Percentiles rank a stretch among this genome's conserved stretches.
Conservation (phyloP, 2,797 vertebrate species). For the Eulemur coronatus region DNA sequence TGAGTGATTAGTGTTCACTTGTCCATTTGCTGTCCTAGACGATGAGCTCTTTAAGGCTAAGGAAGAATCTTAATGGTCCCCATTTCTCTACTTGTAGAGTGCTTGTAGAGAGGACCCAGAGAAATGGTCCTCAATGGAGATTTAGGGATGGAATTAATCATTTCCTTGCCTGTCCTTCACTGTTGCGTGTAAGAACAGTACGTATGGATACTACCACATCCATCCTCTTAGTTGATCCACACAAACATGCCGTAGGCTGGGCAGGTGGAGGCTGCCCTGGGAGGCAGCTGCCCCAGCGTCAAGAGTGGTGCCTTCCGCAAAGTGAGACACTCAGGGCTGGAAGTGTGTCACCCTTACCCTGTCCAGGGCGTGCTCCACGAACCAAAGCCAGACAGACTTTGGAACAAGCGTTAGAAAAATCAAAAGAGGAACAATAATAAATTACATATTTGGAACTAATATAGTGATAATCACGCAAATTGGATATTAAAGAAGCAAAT, state of each 20-base stretch:
- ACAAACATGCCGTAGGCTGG: neutral
- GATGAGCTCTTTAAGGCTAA: neutral
- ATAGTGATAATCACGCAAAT: constrained; percentile 45
- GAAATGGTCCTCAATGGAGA: neutral
- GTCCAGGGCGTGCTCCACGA: neutral
- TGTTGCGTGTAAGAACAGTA: neutral
- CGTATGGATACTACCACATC: neutral
- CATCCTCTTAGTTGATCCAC: neutral
- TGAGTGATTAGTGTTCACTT: neutral
- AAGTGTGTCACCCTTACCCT: neutral
- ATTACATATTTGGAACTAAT: constrained; percentile 48
- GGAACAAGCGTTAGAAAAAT: neutral
- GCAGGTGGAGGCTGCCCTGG: neutral
- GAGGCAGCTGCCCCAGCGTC: accelerated
- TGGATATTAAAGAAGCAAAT: constrained; percentile 48
- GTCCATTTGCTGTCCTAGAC: neutral
- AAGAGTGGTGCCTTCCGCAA: neutral
- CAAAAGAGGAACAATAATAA: neutral
- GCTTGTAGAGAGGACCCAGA: too few species aligned
- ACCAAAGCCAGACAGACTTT: neutral
- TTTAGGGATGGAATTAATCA: neutral
- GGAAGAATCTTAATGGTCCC: neutral
- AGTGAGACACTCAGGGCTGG: neutral
- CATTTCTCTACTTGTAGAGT: neutral
- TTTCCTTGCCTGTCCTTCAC: neutral